phyloP scores from a whole-genome alignment of 2,797 vertebrate species.

The Danio choprae region DNA sequence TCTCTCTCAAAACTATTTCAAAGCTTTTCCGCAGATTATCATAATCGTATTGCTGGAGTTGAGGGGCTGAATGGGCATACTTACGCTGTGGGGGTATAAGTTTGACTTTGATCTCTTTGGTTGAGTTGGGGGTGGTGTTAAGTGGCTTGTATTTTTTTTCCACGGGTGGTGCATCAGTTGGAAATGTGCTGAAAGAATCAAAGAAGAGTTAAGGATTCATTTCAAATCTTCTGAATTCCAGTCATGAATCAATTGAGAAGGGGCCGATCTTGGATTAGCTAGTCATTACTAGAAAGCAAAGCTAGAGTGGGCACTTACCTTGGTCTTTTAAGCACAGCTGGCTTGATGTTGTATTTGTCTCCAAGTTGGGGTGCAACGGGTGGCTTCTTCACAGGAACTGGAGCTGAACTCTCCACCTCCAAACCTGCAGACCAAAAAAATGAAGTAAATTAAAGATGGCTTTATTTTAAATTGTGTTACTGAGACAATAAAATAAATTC shows the following conservation, averaged over 20 bases:
- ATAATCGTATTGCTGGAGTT: not conserved
- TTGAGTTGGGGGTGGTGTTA: slow-evolving; percentile 87
- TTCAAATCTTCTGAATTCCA: slow-evolving; percentile 10
- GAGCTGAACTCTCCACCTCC: slow-evolving; percentile 86
- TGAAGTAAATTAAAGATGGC: not conserved
- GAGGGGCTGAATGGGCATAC: slow-evolving; percentile 47
- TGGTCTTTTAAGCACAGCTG: slow-evolving; percentile 89
- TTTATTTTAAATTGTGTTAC: not conserved
- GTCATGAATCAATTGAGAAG: not conserved
- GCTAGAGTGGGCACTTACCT: slow-evolving; percentile 72
- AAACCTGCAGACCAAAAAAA: slow-evolving; percentile 74
- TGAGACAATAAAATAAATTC: not conserved
- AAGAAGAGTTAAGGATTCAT: not conserved
- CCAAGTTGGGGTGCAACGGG: slow-evolving; percentile 77
- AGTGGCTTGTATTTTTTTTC: slow-evolving; percentile 98
- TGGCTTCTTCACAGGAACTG: slow-evolving; percentile 83
- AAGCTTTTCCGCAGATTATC: not conserved
- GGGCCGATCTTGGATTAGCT: not conserved
- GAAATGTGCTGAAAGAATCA: slow-evolving; percentile 58
- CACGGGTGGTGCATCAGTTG: slow-evolving; percentile 75
- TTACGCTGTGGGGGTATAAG: slow-evolving; percentile 94
- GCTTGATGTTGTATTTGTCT: slow-evolving; percentile 94
- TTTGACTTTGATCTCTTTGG: slow-evolving; percentile 98
- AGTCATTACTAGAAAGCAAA: not conserved
- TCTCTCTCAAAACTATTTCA: not conserved